A percentile compares a stretch with the other conserved stretches of the same genome.
Evolutionary conservation across 2,113 vertebrate species (phyloP).

Genomic region (Oryzias woworae): DNA sequence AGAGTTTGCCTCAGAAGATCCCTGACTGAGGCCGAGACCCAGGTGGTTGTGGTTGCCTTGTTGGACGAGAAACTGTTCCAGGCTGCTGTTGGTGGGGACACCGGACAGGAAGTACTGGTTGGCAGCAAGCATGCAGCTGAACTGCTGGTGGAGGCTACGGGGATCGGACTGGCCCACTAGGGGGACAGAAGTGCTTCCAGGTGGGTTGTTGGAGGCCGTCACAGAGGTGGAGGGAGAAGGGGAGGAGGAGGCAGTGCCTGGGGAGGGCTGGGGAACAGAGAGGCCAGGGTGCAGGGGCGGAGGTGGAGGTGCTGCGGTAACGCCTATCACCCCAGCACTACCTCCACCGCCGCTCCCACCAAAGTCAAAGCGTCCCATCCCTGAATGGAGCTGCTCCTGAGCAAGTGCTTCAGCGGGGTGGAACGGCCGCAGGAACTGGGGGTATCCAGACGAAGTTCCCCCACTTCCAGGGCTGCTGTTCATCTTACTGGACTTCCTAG

Average conservation of each 20-base stretch:
- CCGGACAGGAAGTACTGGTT: constrained; percentile 83
- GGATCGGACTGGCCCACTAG: constrained; percentile 78
- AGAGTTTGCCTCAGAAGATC: constrained; percentile 69
- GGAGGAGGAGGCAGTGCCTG: constrained; percentile 74
- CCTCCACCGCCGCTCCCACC: constrained; percentile 63
- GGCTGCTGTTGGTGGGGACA: constrained; percentile 79
- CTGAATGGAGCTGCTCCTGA: constrained; percentile 81
- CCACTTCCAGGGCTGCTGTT: constrained; percentile 65
- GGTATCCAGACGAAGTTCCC: constrained; percentile 72
- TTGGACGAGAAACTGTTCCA: constrained; percentile 82
- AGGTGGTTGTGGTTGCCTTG: constrained; percentile 81
- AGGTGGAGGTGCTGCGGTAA: constrained; percentile 74
- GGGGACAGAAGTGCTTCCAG: constrained; percentile 73
- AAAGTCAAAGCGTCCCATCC: constrained; percentile 82
- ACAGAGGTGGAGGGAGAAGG: constrained; percentile 74
- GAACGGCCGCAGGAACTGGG: constrained; percentile 80
- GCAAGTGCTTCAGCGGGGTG: constrained; percentile 80
- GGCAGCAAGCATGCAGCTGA: constrained; percentile 83
- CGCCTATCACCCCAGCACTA: constrained; percentile 70
- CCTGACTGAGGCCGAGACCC: constrained; percentile 72
- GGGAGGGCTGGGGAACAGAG: constrained; percentile 76
- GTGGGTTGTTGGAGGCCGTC: constrained; percentile 71
- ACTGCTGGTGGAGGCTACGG: constrained; percentile 83
- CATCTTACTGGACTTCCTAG: constrained; percentile 82
- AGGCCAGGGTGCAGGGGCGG: constrained; percentile 79